Evolutionary conservation across 2,797 vertebrate species (phyloP).

Genomic region (Lacerta viridis): DNA sequence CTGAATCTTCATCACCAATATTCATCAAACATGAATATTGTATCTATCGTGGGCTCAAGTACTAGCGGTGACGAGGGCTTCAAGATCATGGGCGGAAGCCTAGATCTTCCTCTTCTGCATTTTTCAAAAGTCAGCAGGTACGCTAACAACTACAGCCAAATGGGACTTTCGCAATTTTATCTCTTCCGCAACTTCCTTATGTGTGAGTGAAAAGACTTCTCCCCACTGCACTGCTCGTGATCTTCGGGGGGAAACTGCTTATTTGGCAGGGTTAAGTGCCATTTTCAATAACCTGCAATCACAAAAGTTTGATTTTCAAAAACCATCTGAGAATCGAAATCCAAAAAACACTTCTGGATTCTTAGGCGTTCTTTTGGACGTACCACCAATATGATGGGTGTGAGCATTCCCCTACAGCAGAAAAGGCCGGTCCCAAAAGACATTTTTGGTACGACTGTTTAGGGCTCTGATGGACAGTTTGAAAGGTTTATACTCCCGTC

Average conservation of each 20-base stretch:
- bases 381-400: no score
- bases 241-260: background rate
- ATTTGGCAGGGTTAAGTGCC: background rate
- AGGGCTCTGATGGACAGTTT: background rate
- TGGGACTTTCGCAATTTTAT: background rate
- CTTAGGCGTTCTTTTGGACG: no score
- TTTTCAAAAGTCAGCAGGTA: background rate
- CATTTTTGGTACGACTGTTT: background rate
- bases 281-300: background rate
- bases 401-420: no score
- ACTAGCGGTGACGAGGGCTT: background rate
- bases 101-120: background rate
- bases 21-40: background rate
- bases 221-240: background rate
- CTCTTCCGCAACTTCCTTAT: background rate
- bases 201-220: background rate
- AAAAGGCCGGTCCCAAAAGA: background rate
- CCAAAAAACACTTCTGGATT: background rate
- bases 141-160: background rate
- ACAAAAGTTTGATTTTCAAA: background rate
- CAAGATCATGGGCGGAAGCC: background rate
- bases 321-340: background rate
- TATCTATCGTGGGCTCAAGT: background rate
- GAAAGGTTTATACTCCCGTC: background rate
- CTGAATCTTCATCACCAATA: no score